Evolutionary conservation across 1,140 invertebrate genomes (phyloP), one percentile per base, ranked within the genome.

Genomic region (Leptonema lineaticorne): DNA sequence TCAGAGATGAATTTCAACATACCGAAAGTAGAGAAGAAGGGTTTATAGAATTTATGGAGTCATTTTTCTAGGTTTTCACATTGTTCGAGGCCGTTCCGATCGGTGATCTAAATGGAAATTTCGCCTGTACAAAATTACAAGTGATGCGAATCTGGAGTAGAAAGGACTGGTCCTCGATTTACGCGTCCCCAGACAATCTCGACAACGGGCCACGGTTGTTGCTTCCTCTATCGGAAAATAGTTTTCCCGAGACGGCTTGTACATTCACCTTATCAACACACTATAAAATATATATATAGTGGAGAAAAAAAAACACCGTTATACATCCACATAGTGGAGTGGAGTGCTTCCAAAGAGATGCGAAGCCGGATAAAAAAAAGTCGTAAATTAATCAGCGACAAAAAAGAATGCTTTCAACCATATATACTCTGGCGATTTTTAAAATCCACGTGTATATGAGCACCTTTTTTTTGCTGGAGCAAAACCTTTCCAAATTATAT

Each of bases 221-320:
- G 26, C 28, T 30, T 58, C 28, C 56, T 30, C 8, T 60, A 60
- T 60, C 28, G 41, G 59, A 63, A 63, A 63, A 63, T 63, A 63
- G 59, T 63, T 63, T 63, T 46, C 59, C 41, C 59, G 26, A 18
- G 20, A 29, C 41, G 24, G 30, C 18, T n/a, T n/a, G n/a, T n/a
- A n/a, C n/a, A n/a, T n/a, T n/a, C n/a, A n/a, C n/a, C 20, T 63
- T 46, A 46, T 45, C 59, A 46, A 63, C 59, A 41, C 33, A 18
- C 37, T 20, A 45, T 63, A 63, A 63, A 63, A 27, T 37, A 18
- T 30, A 16, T n/a, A n/a, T n/a, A n/a, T n/a, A n/a, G n/a, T n/a
- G n/a, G n/a, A n/a, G n/a, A n/a, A n/a, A n/a, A n/a, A n/a, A n/a
- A n/a, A n/a, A n/a, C n/a, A n/a, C n/a, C n/a, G n/a, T n/a, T n/a